Evolutionary conservation across 2,797 vertebrate genomes (phyloP).

Genomic region (Microtus californicus): DNA sequence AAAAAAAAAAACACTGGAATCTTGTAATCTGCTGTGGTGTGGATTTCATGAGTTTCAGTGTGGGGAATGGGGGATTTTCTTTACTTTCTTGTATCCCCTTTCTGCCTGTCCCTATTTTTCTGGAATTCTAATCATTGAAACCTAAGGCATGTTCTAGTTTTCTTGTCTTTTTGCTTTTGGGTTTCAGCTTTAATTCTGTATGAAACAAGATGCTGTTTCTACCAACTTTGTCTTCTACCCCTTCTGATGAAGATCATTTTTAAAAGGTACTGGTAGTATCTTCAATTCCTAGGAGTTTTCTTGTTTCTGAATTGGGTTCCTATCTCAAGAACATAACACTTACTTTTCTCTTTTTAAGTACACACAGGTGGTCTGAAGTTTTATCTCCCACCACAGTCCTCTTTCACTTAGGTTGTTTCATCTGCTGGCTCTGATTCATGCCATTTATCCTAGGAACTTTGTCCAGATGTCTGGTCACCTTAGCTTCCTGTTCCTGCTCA

Average conservation of each 20-base stretch:
- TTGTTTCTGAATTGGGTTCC: background rate
- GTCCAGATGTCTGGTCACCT: background rate
- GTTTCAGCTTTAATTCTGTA: conserved; percentile 3
- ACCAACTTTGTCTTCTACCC: background rate
- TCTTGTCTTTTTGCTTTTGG: background rate
- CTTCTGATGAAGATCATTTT: background rate
- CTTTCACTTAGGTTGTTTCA: background rate
- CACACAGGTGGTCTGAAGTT: background rate
- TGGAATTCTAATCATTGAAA: background rate
- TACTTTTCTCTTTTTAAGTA: background rate
- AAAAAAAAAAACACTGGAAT: background rate
- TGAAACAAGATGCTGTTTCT: background rate
- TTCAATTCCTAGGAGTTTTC: background rate
- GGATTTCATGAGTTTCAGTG: background rate
- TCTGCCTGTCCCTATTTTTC: background rate
- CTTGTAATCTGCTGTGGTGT: background rate
- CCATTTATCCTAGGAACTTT: background rate
- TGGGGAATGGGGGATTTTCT: background rate
- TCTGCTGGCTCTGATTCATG: conserved; percentile 12
- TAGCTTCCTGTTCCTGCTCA: background rate
- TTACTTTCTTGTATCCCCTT: background rate
- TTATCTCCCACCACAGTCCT: background rate
- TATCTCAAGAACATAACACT: background rate
- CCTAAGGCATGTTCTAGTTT: background rate
- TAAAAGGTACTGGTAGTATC: background rate